Percentiles rank a stretch among this genome's conserved stretches.
These are phyloP conservation scores for Pogonophryne albipinna DNA, from an alignment of 2,797 vertebrate genomes.

Conservation along the genomic window DNA sequence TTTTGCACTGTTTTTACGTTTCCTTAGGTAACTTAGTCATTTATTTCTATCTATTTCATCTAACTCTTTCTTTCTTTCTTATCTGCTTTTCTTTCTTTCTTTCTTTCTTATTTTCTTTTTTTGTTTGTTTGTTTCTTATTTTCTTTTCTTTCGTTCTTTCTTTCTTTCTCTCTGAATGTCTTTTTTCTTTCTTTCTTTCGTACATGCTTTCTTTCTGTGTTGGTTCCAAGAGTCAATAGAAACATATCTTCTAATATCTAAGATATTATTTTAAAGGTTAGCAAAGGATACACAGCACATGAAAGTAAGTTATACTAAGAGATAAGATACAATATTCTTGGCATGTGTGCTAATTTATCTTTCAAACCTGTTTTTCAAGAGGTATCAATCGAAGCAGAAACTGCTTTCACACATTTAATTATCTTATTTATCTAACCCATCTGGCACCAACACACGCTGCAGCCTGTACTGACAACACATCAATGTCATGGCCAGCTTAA, in stretches of 20 bases:
- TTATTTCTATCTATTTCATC: not conserved
- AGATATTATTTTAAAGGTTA: not conserved
- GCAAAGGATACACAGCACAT: not conserved
- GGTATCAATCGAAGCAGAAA: not conserved
- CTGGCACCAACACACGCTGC: conserved; percentile 9
- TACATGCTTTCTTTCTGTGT: not conserved
- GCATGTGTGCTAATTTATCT: not conserved
- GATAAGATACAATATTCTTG: not conserved
- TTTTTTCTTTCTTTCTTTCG: not conserved
- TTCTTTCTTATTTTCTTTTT: not conserved
- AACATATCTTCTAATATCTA: not conserved
- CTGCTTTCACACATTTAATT: not conserved
- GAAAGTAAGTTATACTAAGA: not conserved
- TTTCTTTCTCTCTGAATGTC: not conserved
- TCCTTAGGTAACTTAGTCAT: conserved; percentile 9
- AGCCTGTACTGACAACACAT: conserved; percentile 2
- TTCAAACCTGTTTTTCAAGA: not conserved
- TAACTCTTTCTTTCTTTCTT: not conserved
- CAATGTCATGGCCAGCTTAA: not conserved
- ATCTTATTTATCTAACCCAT: conserved; percentile 6
- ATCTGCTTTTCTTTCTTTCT: not conserved
- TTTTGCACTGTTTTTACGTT: conserved; percentile 10
- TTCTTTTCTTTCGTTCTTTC: not conserved
- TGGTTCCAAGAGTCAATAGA: not conserved
- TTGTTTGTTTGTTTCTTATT: not conserved